phyloP scores from a whole-genome alignment of 2,888 invertebrate species.

The Acheta domesticus region DNA sequence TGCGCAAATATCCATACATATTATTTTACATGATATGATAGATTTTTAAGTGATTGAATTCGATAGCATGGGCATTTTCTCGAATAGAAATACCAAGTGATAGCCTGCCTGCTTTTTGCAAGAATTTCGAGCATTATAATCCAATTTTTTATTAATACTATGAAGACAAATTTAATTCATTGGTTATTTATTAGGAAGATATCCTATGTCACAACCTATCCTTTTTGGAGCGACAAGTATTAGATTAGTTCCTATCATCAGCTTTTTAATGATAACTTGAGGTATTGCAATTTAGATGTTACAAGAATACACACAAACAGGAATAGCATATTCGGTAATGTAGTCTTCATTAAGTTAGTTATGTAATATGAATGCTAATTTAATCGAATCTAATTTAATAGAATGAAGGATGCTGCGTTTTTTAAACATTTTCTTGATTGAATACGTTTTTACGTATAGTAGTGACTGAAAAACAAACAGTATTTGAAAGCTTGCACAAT shows the following conservation, averaged over 20 bases:
- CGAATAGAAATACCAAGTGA: not conserved
- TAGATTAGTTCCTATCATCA: too few relatives aligned
- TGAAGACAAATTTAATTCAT: not conserved
- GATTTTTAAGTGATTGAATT: not conserved
- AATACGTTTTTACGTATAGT: not conserved
- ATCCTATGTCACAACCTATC: too few relatives aligned
- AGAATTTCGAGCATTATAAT: not conserved
- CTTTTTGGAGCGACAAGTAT: too few relatives aligned
- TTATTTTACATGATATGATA: not conserved
- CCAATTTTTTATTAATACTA: not conserved
- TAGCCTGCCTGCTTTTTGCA: conserved; percentile 18
- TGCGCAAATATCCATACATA: not conserved
- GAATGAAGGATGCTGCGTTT: too few relatives aligned
- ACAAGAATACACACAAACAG: too few relatives aligned
- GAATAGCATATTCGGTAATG: too few relatives aligned
- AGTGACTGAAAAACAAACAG: not conserved
- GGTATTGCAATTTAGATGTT: too few relatives aligned
- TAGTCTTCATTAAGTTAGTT: too few relatives aligned
- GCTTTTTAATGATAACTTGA: too few relatives aligned
- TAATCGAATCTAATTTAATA: too few relatives aligned
- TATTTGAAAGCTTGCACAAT: conserved; percentile 2
- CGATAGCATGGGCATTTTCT: not conserved
- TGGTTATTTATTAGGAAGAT: not conserved
- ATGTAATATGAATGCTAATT: too few relatives aligned
- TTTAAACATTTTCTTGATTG: too few relatives aligned